Base-by-base conservation (phyloP, 2,113 vertebrate genomes). In the Proteles cristata region DNA sequence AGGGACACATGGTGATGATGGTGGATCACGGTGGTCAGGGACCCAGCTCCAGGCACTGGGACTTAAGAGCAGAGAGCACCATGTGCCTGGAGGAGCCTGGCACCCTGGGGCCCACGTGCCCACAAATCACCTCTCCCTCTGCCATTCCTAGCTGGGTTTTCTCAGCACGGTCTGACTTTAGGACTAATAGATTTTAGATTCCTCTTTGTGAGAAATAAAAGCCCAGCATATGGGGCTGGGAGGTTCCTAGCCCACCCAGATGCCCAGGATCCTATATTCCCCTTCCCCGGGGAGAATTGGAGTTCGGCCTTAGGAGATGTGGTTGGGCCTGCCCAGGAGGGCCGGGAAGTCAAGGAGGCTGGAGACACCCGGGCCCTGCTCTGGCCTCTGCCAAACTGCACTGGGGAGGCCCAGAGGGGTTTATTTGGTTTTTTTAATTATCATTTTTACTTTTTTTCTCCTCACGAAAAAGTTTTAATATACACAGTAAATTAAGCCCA, bases 401-500 rank as follows among this genome's bases (percentile, higher is more conserved):
- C 39, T 9, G 66, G 92, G 76, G 90, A 90, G 48, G 48, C 97
- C 97, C 94, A 85, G 90, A 97, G 95, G 96, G 95, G 90, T 96
- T 98, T 97, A 96, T 97, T 97, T 97, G 95, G 95, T 97, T 97
- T 97, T 97, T 97, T 98, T 97, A 97, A 97, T 98, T 97, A 97
- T 91, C 96, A 86, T 97, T 98, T 98, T 97, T 85, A 90, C 93
- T 97, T 98, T 98, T 98, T 97, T 97, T 87, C 96, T 97, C 95
- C 79, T 97, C 90, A 96, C 97, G 97, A 98, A 99, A 99, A 99
- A 98, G 98, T 99, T 99, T 99, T 98, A 99, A 99, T 99, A 99
- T 98, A 99, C 98, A 99, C 98, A 99, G 98, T 99, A 99, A 99
- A 99, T 99, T 99, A 99, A 99, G 98, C 99, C 98, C 98, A 97